Base-by-base conservation (phyloP, 2,113 vertebrate species). In the Monarcha castaneiventris region DNA sequence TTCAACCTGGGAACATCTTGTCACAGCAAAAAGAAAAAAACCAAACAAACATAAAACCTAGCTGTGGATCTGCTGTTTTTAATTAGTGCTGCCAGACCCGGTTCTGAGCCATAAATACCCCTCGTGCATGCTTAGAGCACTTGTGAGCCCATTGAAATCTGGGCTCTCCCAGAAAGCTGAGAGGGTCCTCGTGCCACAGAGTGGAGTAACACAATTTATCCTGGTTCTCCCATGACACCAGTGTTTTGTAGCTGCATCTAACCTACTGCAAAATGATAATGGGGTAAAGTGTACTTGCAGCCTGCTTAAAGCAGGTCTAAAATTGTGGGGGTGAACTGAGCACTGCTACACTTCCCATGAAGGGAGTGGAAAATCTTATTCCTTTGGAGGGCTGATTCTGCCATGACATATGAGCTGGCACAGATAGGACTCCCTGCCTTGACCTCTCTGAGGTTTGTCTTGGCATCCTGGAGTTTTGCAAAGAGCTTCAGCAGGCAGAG, bases 21-120 rank as follows among this genome's bases (percentile, higher is more conserved):
- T 51, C 49, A 55, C 39, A 78, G 41, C 16, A n/a, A 32, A 10
- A 33, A 29, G 39, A 23, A n/a, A 49, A 72, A 68, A 46, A 51
- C 8, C 37, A 22, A 44, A 21, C 46, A 7, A 58, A 67, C 16
- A 37, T 58, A n/a, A 72, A 71, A 11, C 33, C 54, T 46, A 30
- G n/a, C 54, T 16, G 56, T 49, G 66, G n/a, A 21, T 63, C 75
- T 92, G 72, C 62, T 73, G 58, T 21, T 89, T 35, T 11, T 89
- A 78, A 77, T 82, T 74, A 84, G 44, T 4, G 1, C 68, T 88
- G 69, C 61, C 80, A 75, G 83, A 93, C 68, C 76, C 0, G 1
- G 44, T 86, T 78, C 56, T 94, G 82, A 59, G 52, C 67, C 30
- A 13, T 91, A 94, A 91, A 89, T 77, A 89, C 13, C 20, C 52